Conservation (phyloP, 2,888 invertebrate genomes). For the Zhuqinia jingwanae region DNA sequence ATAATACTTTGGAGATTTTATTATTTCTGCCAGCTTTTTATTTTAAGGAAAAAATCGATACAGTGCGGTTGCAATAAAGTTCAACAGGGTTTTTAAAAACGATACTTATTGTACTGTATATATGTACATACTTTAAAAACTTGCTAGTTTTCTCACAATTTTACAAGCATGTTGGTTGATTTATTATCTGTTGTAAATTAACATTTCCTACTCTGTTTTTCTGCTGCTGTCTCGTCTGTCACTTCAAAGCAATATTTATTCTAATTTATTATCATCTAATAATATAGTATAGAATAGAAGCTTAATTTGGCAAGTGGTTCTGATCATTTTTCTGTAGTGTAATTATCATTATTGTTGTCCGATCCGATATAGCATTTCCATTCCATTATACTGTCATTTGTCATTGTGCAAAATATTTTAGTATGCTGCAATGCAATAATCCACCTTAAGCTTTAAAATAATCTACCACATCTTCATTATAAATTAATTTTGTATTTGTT, state of each 20-base stretch:
- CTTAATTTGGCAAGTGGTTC: too few species aligned
- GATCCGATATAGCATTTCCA: too few species aligned
- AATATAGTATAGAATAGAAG: background rate
- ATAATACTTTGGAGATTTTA: conserved; percentile 20
- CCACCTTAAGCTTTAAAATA: too few species aligned
- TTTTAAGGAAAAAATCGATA: conserved; percentile 47
- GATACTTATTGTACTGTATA: conserved; percentile 7
- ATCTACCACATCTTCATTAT: too few species aligned
- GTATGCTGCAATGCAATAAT: too few species aligned
- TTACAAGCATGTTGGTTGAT: conserved; percentile 1
- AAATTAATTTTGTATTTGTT: too few species aligned
- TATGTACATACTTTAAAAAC: background rate
- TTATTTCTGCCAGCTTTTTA: conserved; percentile 66
- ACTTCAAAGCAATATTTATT: background rate
- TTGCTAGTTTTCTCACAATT: conserved; percentile 17
- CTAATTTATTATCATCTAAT: background rate
- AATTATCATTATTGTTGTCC: too few species aligned
- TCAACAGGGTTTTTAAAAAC: conserved; percentile 50
- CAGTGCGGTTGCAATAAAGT: conserved; percentile 53
- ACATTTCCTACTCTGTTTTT: background rate
- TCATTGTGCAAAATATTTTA: too few species aligned
- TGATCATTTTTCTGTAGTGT: too few species aligned
- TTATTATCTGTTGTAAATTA: background rate
- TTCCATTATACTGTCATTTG: too few species aligned
- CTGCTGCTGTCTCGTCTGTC: background rate